Evolutionary conservation across 2,888 invertebrate species (phyloP).

Genomic region (Callyntrura sp.): DNA sequence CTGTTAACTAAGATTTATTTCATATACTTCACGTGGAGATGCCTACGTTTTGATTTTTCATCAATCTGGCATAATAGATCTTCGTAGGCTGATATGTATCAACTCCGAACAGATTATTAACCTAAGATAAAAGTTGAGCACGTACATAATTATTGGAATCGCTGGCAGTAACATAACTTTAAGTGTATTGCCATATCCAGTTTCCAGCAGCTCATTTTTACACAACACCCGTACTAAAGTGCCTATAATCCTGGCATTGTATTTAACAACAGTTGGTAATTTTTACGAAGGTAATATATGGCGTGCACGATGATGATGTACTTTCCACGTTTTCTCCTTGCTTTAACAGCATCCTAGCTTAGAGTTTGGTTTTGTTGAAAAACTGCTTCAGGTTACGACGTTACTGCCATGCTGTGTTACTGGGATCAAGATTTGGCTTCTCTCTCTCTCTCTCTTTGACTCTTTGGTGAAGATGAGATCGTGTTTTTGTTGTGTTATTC

Average conservation of each 20-base stretch:
- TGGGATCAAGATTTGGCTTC: conserved; percentile 55
- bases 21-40: no score
- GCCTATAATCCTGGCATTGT: background rate
- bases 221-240: background rate
- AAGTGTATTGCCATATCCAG: conserved; percentile 12
- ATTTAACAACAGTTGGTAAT: background rate
- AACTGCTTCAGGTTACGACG: conserved; percentile 56
- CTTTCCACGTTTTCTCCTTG: conserved; percentile 53
- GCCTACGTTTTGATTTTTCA: no score
- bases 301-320: conserved; percentile 15
- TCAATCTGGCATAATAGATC: no score
- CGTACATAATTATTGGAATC: background rate
- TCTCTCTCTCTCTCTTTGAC: background rate
- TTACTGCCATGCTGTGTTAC: conserved; percentile 62
- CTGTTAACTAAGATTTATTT: no score
- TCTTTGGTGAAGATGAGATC: conserved; percentile 42
- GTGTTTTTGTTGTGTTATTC: conserved; percentile 1
- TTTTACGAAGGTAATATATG: conserved; percentile 11
- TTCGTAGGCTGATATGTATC: no score
- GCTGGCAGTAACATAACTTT: background rate
- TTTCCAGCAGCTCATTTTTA: conserved; percentile 1
- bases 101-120: no score
- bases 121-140: no score
- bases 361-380: conserved; percentile 32
- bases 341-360: background rate